A percentile compares a stretch with the other conserved stretches of the same genome.
These are phyloP conservation scores for Alouatta palliata DNA, from an alignment of 2,113 vertebrate genomes.

Conservation along the genomic window DNA sequence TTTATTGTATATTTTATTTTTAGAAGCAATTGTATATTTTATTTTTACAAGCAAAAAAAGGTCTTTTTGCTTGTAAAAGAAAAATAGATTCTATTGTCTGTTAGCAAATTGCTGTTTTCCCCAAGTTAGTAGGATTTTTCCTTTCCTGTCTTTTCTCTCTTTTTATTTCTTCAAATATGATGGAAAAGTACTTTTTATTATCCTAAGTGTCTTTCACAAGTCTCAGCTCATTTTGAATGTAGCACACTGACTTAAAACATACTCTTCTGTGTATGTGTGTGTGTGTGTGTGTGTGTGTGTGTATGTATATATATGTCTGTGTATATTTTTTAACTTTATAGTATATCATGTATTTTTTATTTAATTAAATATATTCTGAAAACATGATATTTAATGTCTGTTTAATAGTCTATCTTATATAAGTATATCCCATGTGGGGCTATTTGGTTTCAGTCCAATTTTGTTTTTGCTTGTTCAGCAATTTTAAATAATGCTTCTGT, in stretches of 20 bases:
- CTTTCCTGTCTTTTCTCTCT: not conserved
- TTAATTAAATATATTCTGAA: conserved; percentile 46
- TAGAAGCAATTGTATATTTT: not conserved
- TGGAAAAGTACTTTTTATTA: not conserved
- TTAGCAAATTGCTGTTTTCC: not conserved
- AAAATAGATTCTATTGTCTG: not conserved
- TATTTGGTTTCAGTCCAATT: conserved; percentile 37
- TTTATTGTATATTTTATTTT: not conserved
- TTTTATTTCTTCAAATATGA: not conserved
- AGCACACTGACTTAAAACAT: conserved; percentile 40
- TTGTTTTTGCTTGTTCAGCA: conserved; percentile 19
- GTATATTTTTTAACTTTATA: conserved; percentile 5
- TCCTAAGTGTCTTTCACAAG: not conserved
- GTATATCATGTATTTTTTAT: not conserved
- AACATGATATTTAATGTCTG: conserved; percentile 33
- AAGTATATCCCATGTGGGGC: not conserved
- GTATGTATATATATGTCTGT: not conserved
- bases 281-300: too few species aligned
- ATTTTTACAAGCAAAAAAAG: not conserved
- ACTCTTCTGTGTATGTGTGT: not conserved
- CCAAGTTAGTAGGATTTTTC: not conserved
- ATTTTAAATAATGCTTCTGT: conserved; percentile 57
- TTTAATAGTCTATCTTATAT: conserved; percentile 52
- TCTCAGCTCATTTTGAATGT: not conserved
- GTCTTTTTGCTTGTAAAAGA: not conserved